Base-by-base conservation (phyloP, 2,888 invertebrate species). In the Tortrix viridana region DNA sequence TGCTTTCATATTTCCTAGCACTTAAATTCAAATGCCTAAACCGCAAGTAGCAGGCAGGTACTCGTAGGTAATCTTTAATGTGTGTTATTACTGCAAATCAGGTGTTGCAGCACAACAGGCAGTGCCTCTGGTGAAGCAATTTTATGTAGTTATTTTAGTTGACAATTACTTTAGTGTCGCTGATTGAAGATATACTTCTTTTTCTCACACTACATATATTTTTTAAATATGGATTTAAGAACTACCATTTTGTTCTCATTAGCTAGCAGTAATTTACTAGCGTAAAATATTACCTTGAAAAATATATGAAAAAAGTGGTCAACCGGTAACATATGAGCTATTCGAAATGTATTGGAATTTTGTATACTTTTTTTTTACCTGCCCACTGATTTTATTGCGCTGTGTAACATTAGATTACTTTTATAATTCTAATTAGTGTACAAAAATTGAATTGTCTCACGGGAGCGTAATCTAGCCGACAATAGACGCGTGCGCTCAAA, bases 401-500 rank as follows among this genome's bases (percentile, higher is more conserved):
- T 12, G 32, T 37, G 19, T 50, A 37, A 44, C 26, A 59, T 32
- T 53, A 46, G 14, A 46, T 46, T n/a, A 6, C 12, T 18, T 37
- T 23, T 52, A 41, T 14, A 43, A 47, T 53, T 20, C 20, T 49
- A 22, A 57, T 43, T 22, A 41, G 26, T 26, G 9, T 20, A n/a
- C 47, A 18, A 53, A 55, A 58, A 58, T 26, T 43, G 12, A 37
- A 38, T 59, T 50, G 23, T 65, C 60, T 68, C 74, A 72, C 72
- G 72, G 67, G 71, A 69, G 65, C 69, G 62, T 67, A 67, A 32
- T 57, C 18, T 41, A 66, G 5, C 54, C 41, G 50, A 68, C 65
- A 65, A 70, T 64, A 59, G 67, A 46, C 43, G 71, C 72, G 60
- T 55, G 64, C 67, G 60, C 66, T 66, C 47, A 69, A 74, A 73